Conservation (phyloP, 2,888 invertebrate species). For the Meiosimyza decipiens region DNA sequence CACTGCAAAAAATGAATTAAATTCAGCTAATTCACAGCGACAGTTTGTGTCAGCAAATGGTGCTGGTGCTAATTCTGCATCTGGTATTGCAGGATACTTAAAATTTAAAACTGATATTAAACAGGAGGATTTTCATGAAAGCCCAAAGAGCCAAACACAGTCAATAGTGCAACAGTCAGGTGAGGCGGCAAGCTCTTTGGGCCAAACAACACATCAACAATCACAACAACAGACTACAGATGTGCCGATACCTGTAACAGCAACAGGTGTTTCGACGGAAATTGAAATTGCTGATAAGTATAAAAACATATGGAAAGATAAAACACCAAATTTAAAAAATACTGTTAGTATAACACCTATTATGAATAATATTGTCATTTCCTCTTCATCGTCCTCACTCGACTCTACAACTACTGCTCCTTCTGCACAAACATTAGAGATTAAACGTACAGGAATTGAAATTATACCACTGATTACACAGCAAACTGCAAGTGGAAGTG, state of each 20-base stretch:
- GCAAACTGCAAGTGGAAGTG: conserved; percentile 4
- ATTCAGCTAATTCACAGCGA: conserved; percentile 26
- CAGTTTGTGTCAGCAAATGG: conserved; percentile 34
- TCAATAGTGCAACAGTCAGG: conserved; percentile 46
- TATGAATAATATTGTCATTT: not conserved
- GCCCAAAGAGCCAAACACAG: conserved; percentile 69
- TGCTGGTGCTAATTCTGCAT: conserved; percentile 25
- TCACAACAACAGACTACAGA: conserved; percentile 35
- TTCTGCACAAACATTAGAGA: conserved; percentile 45
- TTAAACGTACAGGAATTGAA: conserved; percentile 72
- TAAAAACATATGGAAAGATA: conserved; percentile 66
- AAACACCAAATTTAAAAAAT: conserved; percentile 60
- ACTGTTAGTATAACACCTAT: conserved; percentile 65
- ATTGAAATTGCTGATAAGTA: conserved; percentile 64
- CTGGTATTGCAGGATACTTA: conserved; percentile 44
- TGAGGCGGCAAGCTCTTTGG: conserved; percentile 71
- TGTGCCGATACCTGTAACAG: conserved; percentile 37
- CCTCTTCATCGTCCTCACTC: not conserved
- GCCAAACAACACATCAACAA: conserved; percentile 66
- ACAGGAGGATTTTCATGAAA: conserved; percentile 71
- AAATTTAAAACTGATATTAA: conserved; percentile 49
- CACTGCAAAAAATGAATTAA: conserved; percentile 53
- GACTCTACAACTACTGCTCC: conserved; percentile 13
- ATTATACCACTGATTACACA: conserved; percentile 81
- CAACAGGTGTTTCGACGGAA: conserved; percentile 40